Evolutionary conservation across 2,113 vertebrate genomes (phyloP), one percentile per base, ranked within the genome.

Genomic region (Psilopsiagon aymara): DNA sequence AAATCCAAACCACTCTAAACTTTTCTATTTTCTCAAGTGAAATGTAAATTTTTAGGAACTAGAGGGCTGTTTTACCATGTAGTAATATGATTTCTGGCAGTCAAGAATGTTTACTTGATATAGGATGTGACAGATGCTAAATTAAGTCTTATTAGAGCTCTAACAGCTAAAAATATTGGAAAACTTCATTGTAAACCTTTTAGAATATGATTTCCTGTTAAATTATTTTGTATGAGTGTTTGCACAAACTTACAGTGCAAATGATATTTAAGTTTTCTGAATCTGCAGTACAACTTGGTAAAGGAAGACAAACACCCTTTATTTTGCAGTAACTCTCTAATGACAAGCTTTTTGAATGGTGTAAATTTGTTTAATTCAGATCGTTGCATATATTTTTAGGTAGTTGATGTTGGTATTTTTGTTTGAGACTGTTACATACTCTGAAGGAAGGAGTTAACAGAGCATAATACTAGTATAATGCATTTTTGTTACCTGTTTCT

Each of bases 401-500:
- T 73, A 69, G 33, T 69, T 94, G 52, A 51, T 83, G 35, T 64
- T 84, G 66, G 31, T 77, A 63, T 11, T 60, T 90, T 39, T 85
- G 8, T 91, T 93, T 90, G 76, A 89, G 35, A 64, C n/a, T 89
- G 82, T 90, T 96, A 69, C 28, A 31, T 90, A 10, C 46, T 92
- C 51, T 82, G 71, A 47, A 75, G 67, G 82, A 76, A 49, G 59
- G 37, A 37, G 13, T 90, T 94, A 66, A 75, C 68, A 77, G 39
- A 74, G 41, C 63, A n/a, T 62, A 90, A 73, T 89, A 35, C 37
- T 76, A 51, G 5, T 88, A 12, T 73, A 85, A 95, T 89, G 19
- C 13, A 44, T 90, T 95, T 95, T 80, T 81, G 6, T 83, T 93
- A 70, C 49, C 35, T 51, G 4, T 86, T 96, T 77, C 23, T 53